Base-by-base conservation (phyloP, 2,113 vertebrate species). In the Myotis lucifugus region DNA sequence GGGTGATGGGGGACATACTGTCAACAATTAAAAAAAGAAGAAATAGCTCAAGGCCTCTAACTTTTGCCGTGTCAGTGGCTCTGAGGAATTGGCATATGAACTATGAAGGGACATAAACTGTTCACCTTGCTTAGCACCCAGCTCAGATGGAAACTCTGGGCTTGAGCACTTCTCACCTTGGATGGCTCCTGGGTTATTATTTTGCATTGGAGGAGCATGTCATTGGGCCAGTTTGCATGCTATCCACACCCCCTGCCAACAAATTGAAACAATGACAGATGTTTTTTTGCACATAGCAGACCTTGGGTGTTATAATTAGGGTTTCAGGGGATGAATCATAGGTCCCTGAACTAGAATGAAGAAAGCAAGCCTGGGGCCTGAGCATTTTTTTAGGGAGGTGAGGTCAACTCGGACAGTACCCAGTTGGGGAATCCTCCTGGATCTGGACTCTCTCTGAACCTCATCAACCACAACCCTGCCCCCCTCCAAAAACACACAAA, bases 221-320 rank as follows among this genome's bases (percentile, higher is more conserved):
- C 83, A 40, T 42, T 40, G 10, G 85, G 91, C 69, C 3, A 0
- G 66, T 54, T 42, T 66, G 52, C 81, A 9, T 64, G 40, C 76
- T 66, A 0, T 37, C 9, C 50, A 61, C 46, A 54, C 72, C 61
- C 85, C 77, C 67, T 70, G 86, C 82, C 85, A 84, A 92, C 83
- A 93, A 59, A 66, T 50, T 92, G 82, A 82, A 96, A 96, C 92
- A 94, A 84, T 92, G 96, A 82, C 95, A 95, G 92, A 83, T 95
- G 93, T 81, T 91, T 97, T 79, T 96, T 83, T 93, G 90, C 69
- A 85, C 93, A 95, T 86, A 95, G 97, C 90, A 96, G 88, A 92
- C 93, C 72, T 96, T 91, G 73, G 92, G 93, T 96, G 93, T 97
- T 96, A 96, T 88, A 97, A 96, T 97, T 92, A 97, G 86, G 85